Evolutionary conservation across 2,113 vertebrate genomes (phyloP), one percentile per base, ranked within the genome.

Genomic region (Cercopithecus mona): DNA sequence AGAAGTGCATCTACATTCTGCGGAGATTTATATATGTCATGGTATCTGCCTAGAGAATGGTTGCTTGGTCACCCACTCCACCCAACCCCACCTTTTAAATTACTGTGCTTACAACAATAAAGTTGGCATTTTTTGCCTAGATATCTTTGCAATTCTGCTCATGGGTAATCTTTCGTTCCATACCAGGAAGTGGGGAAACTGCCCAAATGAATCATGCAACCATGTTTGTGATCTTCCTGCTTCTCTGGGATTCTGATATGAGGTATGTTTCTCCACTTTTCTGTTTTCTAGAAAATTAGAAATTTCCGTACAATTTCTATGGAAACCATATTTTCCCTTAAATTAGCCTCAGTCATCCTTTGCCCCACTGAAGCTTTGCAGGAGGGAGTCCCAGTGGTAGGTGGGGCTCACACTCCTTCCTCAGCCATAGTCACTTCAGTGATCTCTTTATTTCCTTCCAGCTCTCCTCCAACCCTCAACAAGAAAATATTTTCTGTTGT

Each of bases 331-430:
- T 64, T 75, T 94, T 90, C 18, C 55, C 13, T 50, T 52, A 66
- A 91, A 52, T 27, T 70, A 76, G 5, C 40, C 50, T 16, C 23
- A 4, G 12, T 70, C 16, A 68, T 64, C 48, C 3, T 3, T 61
- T 30, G 25, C 16, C 25, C n/a, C 38, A n/a, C 35, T 4, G 52
- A 40, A n/a, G 27, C 61, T 64, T 64, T 64, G 23, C 14, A 76
- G 40, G 11, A 70, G 16, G 9, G 25, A 4, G 9, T 68, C 16
- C 25, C 11, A 5, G 20, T 7, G 0, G 35, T 3, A 27, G 4
- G 17, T 18, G 27, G 22, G 11, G 2, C 32, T 72, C 25, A 57
- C 32, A 8, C 0, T 35, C 14, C 6, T 72, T 43, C 68, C 1
- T 57, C 17, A 40, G 4, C 2, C 8, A 32, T 4, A 43, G 12